Evolutionary conservation across 2,113 vertebrate species (phyloP), one percentile per base, ranked within the genome.

Genomic region (Tetraodon nigroviridis): DNA sequence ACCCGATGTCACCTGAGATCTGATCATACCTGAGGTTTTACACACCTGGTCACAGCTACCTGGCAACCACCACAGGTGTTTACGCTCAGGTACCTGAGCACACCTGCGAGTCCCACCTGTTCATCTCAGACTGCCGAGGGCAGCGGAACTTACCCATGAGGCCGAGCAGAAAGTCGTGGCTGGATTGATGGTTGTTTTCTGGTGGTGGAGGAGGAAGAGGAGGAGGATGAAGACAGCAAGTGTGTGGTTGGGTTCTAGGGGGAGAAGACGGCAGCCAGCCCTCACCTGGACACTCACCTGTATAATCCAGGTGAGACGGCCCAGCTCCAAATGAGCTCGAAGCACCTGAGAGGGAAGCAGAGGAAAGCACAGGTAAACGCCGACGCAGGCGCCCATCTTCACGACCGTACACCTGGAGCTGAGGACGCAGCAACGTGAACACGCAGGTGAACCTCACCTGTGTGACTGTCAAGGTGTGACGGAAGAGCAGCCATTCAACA

Each of bases 151-250:
- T 67, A 89, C 88, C 83, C 71, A 87, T 85, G 18, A 87, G 58
- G 41, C 80, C 61, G n/a, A 83, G 55, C 67, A 84, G 68, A 58
- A 83, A 79, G 73, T 90, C 79, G 5, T 84, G 80, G 50, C 59
- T 78, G 51, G 85, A 78, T 0, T 71, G 55, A 52, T 84, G 73
- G 3, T 64, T 59, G 20, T 62, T 68, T 48, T 79, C 88, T 90
- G 51, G 18, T 18, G 42, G 51, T 13, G 13, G 37, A 54, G 13
- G 12, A 45, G 4, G 8, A n/a, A 3, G 16, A 42, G 3, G 22
- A 19, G 6, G 16, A 17, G 29, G 13, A 37, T 12, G 32, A 37
- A 37, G 19, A 45, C 13, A 37, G 20, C 12, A 27, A 11, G 32
- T 37, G 7, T 37, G 32, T 12, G 32, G 2, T 17, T 17, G 14